Evolutionary conservation across 2,113 vertebrate species (phyloP).

Genomic region (Oreochromis aureus): DNA sequence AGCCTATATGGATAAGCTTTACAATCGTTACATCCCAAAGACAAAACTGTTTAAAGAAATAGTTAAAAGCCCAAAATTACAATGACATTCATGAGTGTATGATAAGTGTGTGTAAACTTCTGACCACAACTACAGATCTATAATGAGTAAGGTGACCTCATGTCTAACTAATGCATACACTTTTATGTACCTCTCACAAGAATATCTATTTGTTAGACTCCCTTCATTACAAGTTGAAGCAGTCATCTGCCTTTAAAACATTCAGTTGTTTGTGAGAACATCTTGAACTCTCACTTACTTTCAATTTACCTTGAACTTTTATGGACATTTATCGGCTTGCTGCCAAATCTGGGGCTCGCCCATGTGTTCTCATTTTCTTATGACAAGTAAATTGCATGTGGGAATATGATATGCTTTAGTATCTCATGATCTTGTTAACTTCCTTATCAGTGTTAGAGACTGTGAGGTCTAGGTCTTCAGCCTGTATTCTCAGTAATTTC

Average conservation of each 20-base stretch:
- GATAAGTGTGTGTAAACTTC: neutral
- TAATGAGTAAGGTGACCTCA: neutral
- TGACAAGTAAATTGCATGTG: neutral
- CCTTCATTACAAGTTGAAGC: neutral
- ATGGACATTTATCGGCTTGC: fast-evolving
- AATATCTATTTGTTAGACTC: neutral
- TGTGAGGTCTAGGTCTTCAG: neutral
- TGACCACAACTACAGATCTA: neutral
- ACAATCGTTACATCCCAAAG: neutral
- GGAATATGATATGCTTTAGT: neutral
- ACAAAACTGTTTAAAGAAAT: neutral
- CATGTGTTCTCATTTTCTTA: neutral
- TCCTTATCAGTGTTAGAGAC: neutral
- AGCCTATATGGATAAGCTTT: neutral
- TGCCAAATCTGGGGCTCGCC: too few relatives aligned
- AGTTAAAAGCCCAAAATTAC: neutral
- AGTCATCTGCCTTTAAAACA: neutral
- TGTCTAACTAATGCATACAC: neutral
- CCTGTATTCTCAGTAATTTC: neutral
- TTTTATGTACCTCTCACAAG: neutral
- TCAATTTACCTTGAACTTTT: neutral
- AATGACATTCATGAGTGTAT: neutral
- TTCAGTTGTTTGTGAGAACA: neutral
- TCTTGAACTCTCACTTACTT: neutral
- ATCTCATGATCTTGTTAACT: neutral